Evolutionary conservation across 2,888 invertebrate genomes (phyloP), one percentile per base, ranked within the genome.

Genomic region (Acrobeloides nanus): DNA sequence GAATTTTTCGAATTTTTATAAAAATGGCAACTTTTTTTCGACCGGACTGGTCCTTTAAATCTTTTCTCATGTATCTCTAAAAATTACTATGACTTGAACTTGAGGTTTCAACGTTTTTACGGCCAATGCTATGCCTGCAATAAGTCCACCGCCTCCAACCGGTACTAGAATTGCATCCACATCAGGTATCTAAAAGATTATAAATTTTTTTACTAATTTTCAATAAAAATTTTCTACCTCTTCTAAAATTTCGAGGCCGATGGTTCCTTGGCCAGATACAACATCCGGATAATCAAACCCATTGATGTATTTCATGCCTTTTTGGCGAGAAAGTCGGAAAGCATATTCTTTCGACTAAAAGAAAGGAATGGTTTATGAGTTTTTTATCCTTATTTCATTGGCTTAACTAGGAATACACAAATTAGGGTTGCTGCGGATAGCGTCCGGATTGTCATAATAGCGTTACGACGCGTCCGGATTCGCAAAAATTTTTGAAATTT

Each of bases 261-360:
- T 81, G 0, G 92, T 92, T 8, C 92, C 92, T 75, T 90, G 90
- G 0, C 92, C 92, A 0, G 90, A 87, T 80, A 92, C 84, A 55
- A 92, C 88, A 74, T 89, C 84, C 0, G 90, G 90, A 75, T 92
- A 89, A 75, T 93, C 92, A 72, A 90, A 92, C 2, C 87, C 87
- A 71, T 92, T 92, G 27, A 93, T 84, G 68, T 92, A 92, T 20
- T 83, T 81, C 44, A 84, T 78, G 1, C 81, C 81, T 48, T 80
- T 79, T 50, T 86, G 83, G 66, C 82, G 82, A 0, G 84, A 83
- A 55, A 88, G 75, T 57, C 77, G 80, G 79, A 88, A 82, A 0
- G 90, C 90, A 63, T 83, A 80, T 43, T 80, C 78, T 74, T 86
- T 89, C 0, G 89, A 86, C 56, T 64, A 31, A 38, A 61, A 38